Percentiles rank a stretch among this genome's conserved stretches.
Conservation (phyloP, 2,888 invertebrate genomes). For the Endotricha flammealis region DNA sequence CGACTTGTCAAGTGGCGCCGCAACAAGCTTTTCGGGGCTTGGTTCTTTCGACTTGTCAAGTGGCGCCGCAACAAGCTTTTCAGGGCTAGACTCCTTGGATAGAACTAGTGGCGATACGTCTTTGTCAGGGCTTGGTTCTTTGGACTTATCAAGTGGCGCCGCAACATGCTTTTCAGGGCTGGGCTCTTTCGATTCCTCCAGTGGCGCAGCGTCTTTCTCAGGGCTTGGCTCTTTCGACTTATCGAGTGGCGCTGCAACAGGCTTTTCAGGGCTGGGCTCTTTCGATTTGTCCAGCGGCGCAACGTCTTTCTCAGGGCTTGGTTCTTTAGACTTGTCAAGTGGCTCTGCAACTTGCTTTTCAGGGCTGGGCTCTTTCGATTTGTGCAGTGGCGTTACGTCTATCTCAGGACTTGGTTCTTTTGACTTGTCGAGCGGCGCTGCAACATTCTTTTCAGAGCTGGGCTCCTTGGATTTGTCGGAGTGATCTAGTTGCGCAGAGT, state of each 20-base stretch:
- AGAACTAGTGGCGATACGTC: not conserved
- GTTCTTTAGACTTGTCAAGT: constrained; percentile 5
- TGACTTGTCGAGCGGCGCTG: not conserved
- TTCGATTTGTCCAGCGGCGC: constrained; percentile 2
- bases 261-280: not conserved
- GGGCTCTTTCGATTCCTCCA: constrained; percentile 5
- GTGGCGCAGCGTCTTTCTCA: not conserved
- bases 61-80: constrained; percentile 6
- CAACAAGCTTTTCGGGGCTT: not conserved
- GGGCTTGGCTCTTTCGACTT: constrained; percentile 2
- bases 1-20: no score
- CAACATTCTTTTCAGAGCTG: not conserved
- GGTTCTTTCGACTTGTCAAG: constrained; percentile 4
- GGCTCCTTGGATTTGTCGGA: not conserved
- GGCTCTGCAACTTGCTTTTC: constrained; percentile 6
- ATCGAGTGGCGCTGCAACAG: not conserved
- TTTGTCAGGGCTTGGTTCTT: constrained; percentile 10
- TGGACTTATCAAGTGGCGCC: constrained; percentile 12
- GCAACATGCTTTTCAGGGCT: constrained; percentile 4
- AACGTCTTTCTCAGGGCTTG: constrained; percentile 10
- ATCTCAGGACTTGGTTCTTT: not conserved
- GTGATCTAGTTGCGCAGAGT: not conserved
- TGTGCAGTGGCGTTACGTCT: not conserved
- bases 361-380: constrained; percentile 9
- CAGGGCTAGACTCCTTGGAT: constrained; percentile 4